Evolutionary conservation across 30 jellyfish, hydroid and myxozoan species (phyloP), one percentile per base, ranked within the genome.

Genomic region (Calvadosia cruxmelitensis): DNA sequence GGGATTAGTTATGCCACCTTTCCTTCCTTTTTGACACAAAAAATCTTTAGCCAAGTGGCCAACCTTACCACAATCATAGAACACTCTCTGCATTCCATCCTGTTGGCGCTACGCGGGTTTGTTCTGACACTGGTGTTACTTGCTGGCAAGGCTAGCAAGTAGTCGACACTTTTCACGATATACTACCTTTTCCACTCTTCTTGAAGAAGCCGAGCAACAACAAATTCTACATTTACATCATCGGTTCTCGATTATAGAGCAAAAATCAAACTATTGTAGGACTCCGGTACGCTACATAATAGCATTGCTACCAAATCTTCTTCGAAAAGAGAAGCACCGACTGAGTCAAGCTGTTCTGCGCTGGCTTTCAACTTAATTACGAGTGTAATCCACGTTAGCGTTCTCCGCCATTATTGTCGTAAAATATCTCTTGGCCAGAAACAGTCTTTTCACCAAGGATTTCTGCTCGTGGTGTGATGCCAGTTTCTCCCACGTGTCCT

Each of bases 401-500:
- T 62, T 33, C 3, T 71, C 81, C 16, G 75, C 51, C 81, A 50
- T 49, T 34, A 25, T 71, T 31, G 62, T 52, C n/a, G 74, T 5
- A 2, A 71, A 71, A 57, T 62, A 53, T 34, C 52, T 57, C 27
- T 33, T 73, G 31, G 49, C 49, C 23, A 32, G 48, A 34, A 53
- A 73, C 63, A 34, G 12, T 57, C 29, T 73, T 31, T 73, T 62
- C 26, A 67, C 83, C 30, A 62, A 23, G 30, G 67, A 62, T 29
- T 73, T 62, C 35, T n/a, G 20, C 33, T 73, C 78, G 57, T 53
- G 68, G n/a, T n/a, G n/a, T n/a, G 57, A 77, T 35, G 57, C 76
- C 42, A 53, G 35, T 62, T 73, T 73, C 65, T 29, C 33, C 83
- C 83, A 73, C 34, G 79, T 68, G 15, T 73, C 76, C 36, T 50